Conservation (phyloP, 2,888 invertebrate genomes). For the Electrophaes corylata region DNA sequence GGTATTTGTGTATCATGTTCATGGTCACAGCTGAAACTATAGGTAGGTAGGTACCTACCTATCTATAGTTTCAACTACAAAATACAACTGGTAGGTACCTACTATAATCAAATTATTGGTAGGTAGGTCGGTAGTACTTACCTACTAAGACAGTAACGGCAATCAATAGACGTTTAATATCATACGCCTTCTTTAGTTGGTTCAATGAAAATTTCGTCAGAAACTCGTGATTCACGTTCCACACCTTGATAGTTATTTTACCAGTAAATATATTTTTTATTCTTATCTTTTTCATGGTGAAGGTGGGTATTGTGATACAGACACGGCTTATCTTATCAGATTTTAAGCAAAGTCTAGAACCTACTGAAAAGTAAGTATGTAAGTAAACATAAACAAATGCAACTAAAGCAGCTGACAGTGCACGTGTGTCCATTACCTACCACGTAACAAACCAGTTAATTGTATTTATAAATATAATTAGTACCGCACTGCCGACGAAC, state of each 20-base stretch:
- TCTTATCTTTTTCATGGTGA: conserved; percentile 4
- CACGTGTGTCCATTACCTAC: conserved; percentile 44
- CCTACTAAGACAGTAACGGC: too few relatives aligned
- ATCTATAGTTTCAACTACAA: too few relatives aligned
- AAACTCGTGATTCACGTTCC: conserved; percentile 26
- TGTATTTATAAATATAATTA: conserved; percentile 55
- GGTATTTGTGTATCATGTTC: too few relatives aligned
- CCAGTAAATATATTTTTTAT: conserved; percentile 1
- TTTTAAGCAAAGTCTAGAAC: conserved; percentile 17
- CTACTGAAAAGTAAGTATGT: neutral
- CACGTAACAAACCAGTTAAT: conserved; percentile 64
- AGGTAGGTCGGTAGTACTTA: too few relatives aligned
- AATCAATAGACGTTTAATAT: neutral
- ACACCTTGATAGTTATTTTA: neutral
- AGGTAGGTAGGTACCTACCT: too few relatives aligned
- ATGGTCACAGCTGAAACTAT: too few relatives aligned
- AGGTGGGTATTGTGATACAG: conserved; percentile 5
- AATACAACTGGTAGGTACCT: too few relatives aligned
- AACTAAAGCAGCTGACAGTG: conserved; percentile 21
- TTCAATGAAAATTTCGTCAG: conserved; percentile 11
- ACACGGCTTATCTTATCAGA: conserved; percentile 25
- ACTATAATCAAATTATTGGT: too few relatives aligned
- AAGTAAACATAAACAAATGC: conserved; percentile 46
- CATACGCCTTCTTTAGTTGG: neutral
- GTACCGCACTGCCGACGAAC: conserved; percentile 44